Conservation (phyloP, 1,140 invertebrate species). For the Musca domestica region DNA sequence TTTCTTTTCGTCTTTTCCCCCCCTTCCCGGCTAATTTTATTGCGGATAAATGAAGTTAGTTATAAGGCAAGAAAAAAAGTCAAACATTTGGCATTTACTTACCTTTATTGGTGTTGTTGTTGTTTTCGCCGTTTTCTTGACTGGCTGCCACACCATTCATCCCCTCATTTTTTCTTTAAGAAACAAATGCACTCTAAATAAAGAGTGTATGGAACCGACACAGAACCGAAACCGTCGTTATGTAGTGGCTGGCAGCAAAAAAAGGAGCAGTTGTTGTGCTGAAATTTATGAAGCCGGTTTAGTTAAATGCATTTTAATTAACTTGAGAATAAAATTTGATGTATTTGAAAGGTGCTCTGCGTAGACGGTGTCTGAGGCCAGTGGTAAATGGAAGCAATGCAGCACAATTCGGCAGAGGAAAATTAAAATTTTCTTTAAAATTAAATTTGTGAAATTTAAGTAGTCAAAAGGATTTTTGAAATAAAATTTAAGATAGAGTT, state of each 20-base stretch:
- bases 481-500: too few species aligned
- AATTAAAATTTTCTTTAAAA: too few species aligned
- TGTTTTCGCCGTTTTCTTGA: too few species aligned
- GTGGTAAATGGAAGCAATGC: too few species aligned
- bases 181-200: constrained; percentile 9
- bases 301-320: constrained; percentile 17
- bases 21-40: neutral
- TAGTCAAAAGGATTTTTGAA: too few species aligned
- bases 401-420: too few species aligned
- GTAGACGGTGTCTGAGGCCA: too few species aligned
- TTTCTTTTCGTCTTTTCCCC: too few species aligned
- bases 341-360: constrained; percentile 5
- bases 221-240: too few species aligned
- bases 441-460: too few species aligned
- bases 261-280: neutral
- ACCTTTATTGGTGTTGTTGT: too few species aligned
- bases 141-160: too few species aligned
- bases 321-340: constrained; percentile 4
- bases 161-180: neutral
- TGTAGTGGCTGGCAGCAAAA: neutral
- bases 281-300: constrained; percentile 9
- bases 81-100: neutral
- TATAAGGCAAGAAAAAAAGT: neutral
- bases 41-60: neutral
- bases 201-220: neutral